Conservation (phyloP, 2,113 vertebrate species). For the Corvus moneduloides region DNA sequence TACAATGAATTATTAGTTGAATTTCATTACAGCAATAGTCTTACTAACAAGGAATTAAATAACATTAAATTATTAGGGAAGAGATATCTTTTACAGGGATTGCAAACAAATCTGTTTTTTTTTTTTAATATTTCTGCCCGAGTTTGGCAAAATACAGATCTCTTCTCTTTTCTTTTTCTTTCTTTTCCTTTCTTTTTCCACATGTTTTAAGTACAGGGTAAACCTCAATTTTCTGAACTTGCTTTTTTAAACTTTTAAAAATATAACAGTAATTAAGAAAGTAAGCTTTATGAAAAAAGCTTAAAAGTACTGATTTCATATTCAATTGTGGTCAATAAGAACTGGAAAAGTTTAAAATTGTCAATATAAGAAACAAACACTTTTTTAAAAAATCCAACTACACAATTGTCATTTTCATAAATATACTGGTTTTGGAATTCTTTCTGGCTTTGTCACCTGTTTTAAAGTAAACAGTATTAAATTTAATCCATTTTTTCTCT, state of each 20-base stretch:
- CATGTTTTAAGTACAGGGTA: too few species aligned
- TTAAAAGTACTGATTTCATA: not conserved
- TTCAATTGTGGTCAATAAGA: not conserved
- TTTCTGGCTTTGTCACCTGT: not conserved
- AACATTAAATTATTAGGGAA: not conserved
- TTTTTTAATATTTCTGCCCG: too few species aligned
- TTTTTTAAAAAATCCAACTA: not conserved
- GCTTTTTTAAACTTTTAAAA: not conserved
- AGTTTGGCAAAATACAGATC: too few species aligned
- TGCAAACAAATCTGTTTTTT: not conserved
- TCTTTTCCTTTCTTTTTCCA: too few species aligned
- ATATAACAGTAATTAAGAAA: not conserved
- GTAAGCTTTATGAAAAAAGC: not conserved
- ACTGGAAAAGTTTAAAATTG: not conserved
- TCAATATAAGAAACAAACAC: not conserved
- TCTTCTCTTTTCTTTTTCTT: too few species aligned
- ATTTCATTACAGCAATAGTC: not conserved
- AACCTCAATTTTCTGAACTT: too few species aligned
- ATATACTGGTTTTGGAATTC: not conserved
- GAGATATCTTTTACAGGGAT: not conserved
- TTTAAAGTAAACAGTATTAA: not conserved
- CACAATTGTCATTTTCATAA: not conserved
- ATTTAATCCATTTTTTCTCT: accelerated
- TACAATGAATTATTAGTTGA: not conserved
- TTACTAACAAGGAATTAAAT: not conserved